Percentiles rank a stretch among this genome's conserved stretches.
These are phyloP conservation scores for Crotalus tigris DNA, from an alignment of 2,113 vertebrate genomes.

Conservation along the genomic window DNA sequence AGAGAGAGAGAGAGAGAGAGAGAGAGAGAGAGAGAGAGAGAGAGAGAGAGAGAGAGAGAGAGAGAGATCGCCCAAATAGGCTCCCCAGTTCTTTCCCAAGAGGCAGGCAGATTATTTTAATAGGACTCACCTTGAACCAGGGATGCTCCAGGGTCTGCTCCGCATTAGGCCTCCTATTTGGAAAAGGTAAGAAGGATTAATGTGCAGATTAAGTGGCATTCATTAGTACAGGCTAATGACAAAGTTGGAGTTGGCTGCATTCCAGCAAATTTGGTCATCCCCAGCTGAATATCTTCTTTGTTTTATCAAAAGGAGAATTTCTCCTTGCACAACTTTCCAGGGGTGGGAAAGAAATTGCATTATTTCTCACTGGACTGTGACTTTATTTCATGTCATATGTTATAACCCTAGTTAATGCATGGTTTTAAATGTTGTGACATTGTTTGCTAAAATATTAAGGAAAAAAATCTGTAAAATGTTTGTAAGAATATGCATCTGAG, in stretches of 20 bases:
- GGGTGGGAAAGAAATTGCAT: not conserved
- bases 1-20: not conserved
- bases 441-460: not conserved
- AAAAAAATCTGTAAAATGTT: not conserved
- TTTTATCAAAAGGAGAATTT: not conserved
- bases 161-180: conserved; percentile 84
- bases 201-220: not conserved
- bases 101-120: not conserved
- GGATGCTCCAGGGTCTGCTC: conserved; percentile 91
- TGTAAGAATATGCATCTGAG: not conserved
- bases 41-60: no score
- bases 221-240: not conserved
- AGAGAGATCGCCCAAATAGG: not conserved
- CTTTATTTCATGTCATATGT: not conserved
- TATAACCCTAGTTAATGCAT: not conserved
- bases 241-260: not conserved
- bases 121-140: conserved; percentile 90
- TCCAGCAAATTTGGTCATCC: not conserved
- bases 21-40: no score
- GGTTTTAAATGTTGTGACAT: not conserved
- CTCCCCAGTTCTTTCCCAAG: not conserved
- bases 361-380: not conserved
- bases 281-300: not conserved
- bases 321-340: not conserved
- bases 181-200: conserved; percentile 15